These are phyloP conservation scores for Alosa sapidissima DNA, from an alignment of 2,797 vertebrate species.

Conservation along the genomic window DNA sequence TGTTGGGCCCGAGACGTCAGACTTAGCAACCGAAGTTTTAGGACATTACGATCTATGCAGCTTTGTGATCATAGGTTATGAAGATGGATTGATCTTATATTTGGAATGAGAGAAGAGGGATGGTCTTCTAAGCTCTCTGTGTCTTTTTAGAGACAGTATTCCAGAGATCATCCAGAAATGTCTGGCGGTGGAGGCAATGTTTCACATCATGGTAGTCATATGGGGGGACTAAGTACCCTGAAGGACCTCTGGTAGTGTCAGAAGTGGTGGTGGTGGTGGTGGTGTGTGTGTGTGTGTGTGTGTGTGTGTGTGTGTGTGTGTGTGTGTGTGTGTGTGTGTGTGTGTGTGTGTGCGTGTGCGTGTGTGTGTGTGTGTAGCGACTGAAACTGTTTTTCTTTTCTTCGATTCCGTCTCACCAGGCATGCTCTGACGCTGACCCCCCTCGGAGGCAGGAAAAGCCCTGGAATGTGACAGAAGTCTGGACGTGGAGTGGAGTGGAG, in stretches of 20 bases:
- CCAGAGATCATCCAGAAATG: no score
- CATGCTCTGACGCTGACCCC: conserved; percentile 10
- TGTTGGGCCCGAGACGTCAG: no score
- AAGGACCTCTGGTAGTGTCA: background rate
- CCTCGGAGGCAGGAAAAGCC: conserved; percentile 18
- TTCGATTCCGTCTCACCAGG: conserved; percentile 16
- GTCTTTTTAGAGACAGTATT: no score
- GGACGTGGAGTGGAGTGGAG: background rate
- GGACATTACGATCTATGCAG: no score
- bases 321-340: conserved; percentile 6
- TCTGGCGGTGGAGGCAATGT: no score
- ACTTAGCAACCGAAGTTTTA: no score
- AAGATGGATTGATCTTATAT: no score
- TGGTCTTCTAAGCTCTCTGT: no score
- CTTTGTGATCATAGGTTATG: no score
- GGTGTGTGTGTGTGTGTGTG: background rate
- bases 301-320: conserved; percentile 5
- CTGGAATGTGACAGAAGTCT: conserved; percentile 53
- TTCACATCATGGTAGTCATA: no score
- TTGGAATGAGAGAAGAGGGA: no score
- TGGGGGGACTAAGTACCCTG: background rate
- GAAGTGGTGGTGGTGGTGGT: background rate
- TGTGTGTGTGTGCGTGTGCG: background rate
- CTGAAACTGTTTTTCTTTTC: background rate
- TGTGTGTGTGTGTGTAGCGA: background rate